Base-by-base conservation (phyloP, 1,140 invertebrate genomes). In the Pristionchus pacificus region DNA sequence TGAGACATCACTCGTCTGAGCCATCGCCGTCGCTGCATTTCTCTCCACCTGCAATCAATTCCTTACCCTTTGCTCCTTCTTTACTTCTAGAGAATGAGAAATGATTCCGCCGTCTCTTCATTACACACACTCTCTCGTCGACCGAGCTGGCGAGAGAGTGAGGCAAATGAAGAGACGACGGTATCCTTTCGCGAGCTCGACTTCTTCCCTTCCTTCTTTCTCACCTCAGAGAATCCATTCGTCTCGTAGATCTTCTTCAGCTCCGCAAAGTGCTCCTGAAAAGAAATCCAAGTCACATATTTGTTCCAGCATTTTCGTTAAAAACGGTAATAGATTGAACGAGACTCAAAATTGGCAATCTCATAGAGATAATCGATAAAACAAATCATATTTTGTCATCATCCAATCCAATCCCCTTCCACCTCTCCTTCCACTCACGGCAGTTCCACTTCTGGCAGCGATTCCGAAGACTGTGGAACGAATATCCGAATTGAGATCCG, bases 401-500 rank as follows among this genome's bases (percentile, higher is more conserved):
- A n/a, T n/a, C n/a, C n/a, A n/a, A n/a, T n/a, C n/a, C n/a, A n/a
- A n/a, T n/a, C n/a, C n/a, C n/a, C n/a, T n/a, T n/a, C n/a, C n/a
- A n/a, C n/a, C n/a, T n/a, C n/a, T n/a, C n/a, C n/a, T n/a, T n/a
- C n/a, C n/a, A n/a, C n/a, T n/a, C n/a, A n/a, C n/a, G n/a, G n/a
- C 87, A 76, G 90, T 89, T 24, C 90, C 91, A 31, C 88, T 88
- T 13, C 88, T 86, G 2, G 94, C 86, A 19, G 92, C 91, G 6
- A 91, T 91, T 78, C 89, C 89, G 85, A 95, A 97, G 75, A 95
- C 60, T 1, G 67, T 14, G 1, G 68, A 60, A 38, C 93, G 88
- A 57, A 98, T 85, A 87, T 97, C 94, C 2, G 93, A 92, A n/a
- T 91, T 88, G 69, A 97, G 86, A 0, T 86, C 80, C n/a, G 85